Base-by-base conservation (phyloP, 2,888 invertebrate species). In the Andrena camellia region DNA sequence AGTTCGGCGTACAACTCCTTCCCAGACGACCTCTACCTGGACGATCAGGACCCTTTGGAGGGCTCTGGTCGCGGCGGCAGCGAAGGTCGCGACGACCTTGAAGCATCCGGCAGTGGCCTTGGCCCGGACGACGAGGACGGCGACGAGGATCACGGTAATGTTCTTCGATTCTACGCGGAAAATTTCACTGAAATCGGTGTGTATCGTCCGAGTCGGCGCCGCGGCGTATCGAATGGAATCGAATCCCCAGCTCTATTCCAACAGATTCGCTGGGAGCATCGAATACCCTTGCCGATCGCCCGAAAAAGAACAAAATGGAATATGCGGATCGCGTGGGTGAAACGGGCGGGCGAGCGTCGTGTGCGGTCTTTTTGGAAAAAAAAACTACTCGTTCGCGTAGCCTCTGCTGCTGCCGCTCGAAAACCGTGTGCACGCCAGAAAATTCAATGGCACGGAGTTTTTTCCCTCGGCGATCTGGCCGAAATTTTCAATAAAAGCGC, bases 101-200 rank as follows among this genome's bases (percentile, higher is more conserved):
- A 97, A 95, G 97, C 97, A 92, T 97, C 97, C 92, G 98, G 98
- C 91, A 97, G 97, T 94, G 98, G 98, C 87, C 96, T 96, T 95
- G 97, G 97, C 87, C 97, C 97, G 85, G 97, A 97, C 95, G 97
- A 97, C 95, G 97, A 97, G 93, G 97, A 96, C 91, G 95, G 95
- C 48, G 93, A 93, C 77, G 93, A 92, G 76, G 92, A 91, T 48
- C 89, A 88, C 72, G 92, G 93, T 92, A 90, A 84, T 64, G 73
- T n/a, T 17, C 59, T 29, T 10, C 1, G 13, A 3, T 50, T 23
- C 23, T 17, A 5, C 17, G n/a, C n/a, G 26, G 42, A 42, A 3
- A 42, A 42, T 42, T 42, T 17, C 42, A 42, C 42, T 5, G 5
- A 54, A 33, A 54, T 54, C 20, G 2, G 20, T 23, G 54, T 23